Evolutionary conservation across 2,113 vertebrate genomes (phyloP), one percentile per base, ranked within the genome.

Genomic region (Vanacampus margaritifer): DNA sequence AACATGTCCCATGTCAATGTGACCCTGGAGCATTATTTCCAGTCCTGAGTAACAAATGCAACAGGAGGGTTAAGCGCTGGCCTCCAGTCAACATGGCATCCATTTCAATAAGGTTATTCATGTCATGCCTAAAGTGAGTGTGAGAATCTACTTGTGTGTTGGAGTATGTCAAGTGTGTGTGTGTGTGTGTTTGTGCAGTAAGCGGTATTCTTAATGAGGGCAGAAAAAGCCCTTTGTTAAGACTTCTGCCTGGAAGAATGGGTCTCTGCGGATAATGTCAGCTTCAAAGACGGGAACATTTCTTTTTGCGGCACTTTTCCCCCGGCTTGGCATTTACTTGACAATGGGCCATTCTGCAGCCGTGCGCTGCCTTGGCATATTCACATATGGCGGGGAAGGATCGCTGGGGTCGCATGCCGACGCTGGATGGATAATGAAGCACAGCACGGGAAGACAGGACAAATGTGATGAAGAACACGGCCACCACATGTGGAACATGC

Each of bases 311-410:
- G 71, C 82, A 74, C 75, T 85, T 85, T 79, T 23, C 54, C 70
- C 73, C 79, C 65, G 28, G 77, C 71, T 81, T 91, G 91, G 88
- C 91, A 89, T 91, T 91, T 92, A 84, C 84, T 89, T 84, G 85
- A 91, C 91, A 91, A 92, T 87, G 80, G 80, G 69, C 74, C 84
- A 88, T 91, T 91, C 85, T 90, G 78, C 79, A 81, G 81, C 82
- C 26, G 87, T 86, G 89, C 85, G 87, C 88, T 84, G 89, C 78
- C 74, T 83, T 79, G 85, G 82, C 84, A 84, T 86, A 89, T 86
- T 89, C 82, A 87, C 35, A 39, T 41, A 43, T 24, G 60, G 23
- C 1, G 83, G 76, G 82, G 80, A 75, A 74, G 80, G 71, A 58
- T 74, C 72, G 68, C 51, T 78, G 68, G 78, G 79, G 82, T 72